Evolutionary conservation across 1,140 invertebrate species (phyloP).

Genomic region (Penaeus indicus): DNA sequence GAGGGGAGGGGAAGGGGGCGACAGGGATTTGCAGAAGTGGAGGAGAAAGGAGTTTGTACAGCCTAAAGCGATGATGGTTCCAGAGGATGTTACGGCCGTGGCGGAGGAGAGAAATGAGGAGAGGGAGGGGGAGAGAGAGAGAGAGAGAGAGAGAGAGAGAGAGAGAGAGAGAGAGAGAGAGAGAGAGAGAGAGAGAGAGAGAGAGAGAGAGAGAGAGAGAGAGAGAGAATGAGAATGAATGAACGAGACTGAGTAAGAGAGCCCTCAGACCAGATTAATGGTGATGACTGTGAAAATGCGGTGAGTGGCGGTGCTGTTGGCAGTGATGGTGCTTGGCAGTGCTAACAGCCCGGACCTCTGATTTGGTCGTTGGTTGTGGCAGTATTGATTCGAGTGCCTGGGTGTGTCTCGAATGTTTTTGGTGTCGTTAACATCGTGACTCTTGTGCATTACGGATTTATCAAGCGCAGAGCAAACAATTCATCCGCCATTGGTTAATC

Average conservation of each 20-base stretch:
- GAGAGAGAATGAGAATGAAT: constrained; percentile 3
- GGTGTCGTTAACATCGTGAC: too few species aligned
- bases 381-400: too few species aligned
- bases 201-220: background rate
- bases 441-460: too few species aligned
- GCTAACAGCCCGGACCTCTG: too few species aligned
- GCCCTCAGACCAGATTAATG: background rate
- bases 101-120: background rate
- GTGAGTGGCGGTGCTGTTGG: background rate
- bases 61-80: too few species aligned
- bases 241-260: constrained; percentile 1
- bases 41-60: background rate
- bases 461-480: too few species aligned
- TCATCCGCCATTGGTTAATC: too few species aligned
- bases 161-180: constrained; percentile 30
- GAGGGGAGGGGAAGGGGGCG: background rate
- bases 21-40: constrained; percentile 6
- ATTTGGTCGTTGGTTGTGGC: too few species aligned
- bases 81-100: background rate
- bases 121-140: background rate
- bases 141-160: background rate
- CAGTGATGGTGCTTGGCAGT: background rate
- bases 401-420: too few species aligned
- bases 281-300: background rate
- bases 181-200: constrained; percentile 30